Base-by-base conservation (phyloP, 2,113 vertebrate genomes). In the Tyrannus savana region DNA sequence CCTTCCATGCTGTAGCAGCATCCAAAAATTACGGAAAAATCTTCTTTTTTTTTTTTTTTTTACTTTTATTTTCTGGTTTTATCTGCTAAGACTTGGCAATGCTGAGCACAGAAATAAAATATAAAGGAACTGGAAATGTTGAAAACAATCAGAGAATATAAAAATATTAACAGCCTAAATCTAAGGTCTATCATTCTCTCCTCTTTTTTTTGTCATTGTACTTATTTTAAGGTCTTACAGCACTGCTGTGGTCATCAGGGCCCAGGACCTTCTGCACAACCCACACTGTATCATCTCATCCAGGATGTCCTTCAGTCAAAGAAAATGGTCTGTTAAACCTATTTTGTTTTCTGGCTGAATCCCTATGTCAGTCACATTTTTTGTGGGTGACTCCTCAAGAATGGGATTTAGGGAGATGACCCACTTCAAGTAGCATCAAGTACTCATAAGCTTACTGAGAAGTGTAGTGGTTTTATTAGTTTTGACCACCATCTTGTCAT, bases 11-110 rank as follows among this genome's bases (percentile, higher is more conserved):
- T 56, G 15, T 17, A 87, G 22, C 4, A 91, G 17, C 16, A 52
- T 68, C 15, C 24, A 75, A 75, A 19, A 76, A 24, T 13, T n/a
- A 56, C 0, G 64, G 52, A 73, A 83, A 82, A 80, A 69, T 15
- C 59, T 80, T 81, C 31, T 13, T 12, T 41, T 39, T 25, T 25
- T 3, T 69, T 87, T 87, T 53, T 4, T 49, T 71, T 80, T 84
- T n/a, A 16, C 18, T 90, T 89, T 25, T 64, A 47, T 83, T 88
- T 91, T 86, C 12, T 77, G 15, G 5, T 63, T 92, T 88, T 59
- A n/a, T 68, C 28, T 84, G 28, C 44, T 78, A 12, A 87, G 46
- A 53, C 3, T 53, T 41, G 7, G 7, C 27, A 89, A 46, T n/a
- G 10, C 1, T 59, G 25, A 72, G 81, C 15, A 66, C 4, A 84